Evolutionary conservation across 2,797 vertebrate species (phyloP), one percentile per base, ranked within the genome.

Genomic region (Anableps anableps): DNA sequence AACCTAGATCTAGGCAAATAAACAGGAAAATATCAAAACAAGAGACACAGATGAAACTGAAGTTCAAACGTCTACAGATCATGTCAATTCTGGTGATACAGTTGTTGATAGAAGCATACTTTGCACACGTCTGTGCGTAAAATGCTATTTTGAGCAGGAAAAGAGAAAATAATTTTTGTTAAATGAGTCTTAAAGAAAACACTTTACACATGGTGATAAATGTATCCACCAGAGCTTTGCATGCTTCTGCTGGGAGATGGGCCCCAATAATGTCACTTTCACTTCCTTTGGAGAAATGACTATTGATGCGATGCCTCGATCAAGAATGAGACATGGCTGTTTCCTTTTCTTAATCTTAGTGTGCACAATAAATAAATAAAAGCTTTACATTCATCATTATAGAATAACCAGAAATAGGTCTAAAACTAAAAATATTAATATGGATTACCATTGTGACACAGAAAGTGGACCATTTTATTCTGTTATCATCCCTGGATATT

Each of bases 241-340:
- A 13, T 38, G 23, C n/a, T 48, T 31, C 29, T 31, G 21, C 41
- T n/a, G 41, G 26, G 45, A 71, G 1, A 47, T 29, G 14, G 3
- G 45, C 45, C 31, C 45, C 17, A 19, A 31, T 70, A 31, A 19
- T 31, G 7, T 72, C 6, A 29, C 29, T 31, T 2, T 1, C 2
- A 11, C 48, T 23, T 9, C 16, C 43, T 72, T 72, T 72, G 31
- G 17, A 48, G 17, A 19, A 48, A 48, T 21, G 2, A 50, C 16
- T 50, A 47, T 47, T 47, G 70, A 72, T 72, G n/a, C 16, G 34
- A 19, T 48, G 16, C 71, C 31, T 17, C 50, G 16, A 48, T n/a
- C n/a, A n/a, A n/a, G n/a, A n/a, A 29, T 72, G n/a, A 48, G 31
- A 72, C 71, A 72, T 31, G 16, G 71, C 45, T 72, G 71, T 48